phyloP scores from a whole-genome alignment of 2,797 vertebrate species.

The Brotula barbata region DNA sequence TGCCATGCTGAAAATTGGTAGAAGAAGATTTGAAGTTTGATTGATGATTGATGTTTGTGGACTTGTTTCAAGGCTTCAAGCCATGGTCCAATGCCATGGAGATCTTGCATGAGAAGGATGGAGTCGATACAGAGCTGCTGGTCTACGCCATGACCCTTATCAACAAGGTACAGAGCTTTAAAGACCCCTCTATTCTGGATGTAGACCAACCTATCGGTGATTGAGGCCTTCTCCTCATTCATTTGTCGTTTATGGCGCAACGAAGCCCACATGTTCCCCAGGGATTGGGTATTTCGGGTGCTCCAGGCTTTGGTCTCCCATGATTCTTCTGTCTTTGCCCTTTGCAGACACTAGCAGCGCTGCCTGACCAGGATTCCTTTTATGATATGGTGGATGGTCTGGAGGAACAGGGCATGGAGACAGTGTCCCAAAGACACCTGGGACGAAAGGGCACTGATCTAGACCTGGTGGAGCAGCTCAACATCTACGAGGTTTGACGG shows the following conservation, averaged over 20 bases:
- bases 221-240: not conserved
- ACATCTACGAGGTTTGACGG: constrained; percentile 90
- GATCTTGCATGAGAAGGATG: constrained; percentile 94
- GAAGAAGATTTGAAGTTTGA: constrained; percentile 6
- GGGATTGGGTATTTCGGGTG: too few relatives aligned
- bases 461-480: constrained; percentile 93
- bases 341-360: constrained; percentile 84
- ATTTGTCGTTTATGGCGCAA: too few relatives aligned
- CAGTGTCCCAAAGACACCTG: constrained; percentile 87
- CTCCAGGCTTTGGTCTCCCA: too few relatives aligned
- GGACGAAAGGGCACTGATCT: constrained; percentile 90
- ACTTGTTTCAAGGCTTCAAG: constrained; percentile 78
- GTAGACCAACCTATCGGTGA: not conserved
- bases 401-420: constrained; percentile 92
- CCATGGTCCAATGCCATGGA: constrained; percentile 92
- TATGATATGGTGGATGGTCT: constrained; percentile 93
- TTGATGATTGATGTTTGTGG: constrained; percentile 23
- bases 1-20: too few relatives aligned
- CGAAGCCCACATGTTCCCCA: too few relatives aligned
- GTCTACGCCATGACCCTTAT: constrained; percentile 94
- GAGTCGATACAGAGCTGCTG: constrained; percentile 92
- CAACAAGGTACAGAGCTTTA: constrained; percentile 85
- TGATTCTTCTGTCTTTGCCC: not conserved
- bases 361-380: constrained; percentile 96
- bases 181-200: not conserved